Evolutionary conservation across 2,113 vertebrate species (phyloP), one percentile per base, ranked within the genome.

Genomic region (Colossoma macropomum): DNA sequence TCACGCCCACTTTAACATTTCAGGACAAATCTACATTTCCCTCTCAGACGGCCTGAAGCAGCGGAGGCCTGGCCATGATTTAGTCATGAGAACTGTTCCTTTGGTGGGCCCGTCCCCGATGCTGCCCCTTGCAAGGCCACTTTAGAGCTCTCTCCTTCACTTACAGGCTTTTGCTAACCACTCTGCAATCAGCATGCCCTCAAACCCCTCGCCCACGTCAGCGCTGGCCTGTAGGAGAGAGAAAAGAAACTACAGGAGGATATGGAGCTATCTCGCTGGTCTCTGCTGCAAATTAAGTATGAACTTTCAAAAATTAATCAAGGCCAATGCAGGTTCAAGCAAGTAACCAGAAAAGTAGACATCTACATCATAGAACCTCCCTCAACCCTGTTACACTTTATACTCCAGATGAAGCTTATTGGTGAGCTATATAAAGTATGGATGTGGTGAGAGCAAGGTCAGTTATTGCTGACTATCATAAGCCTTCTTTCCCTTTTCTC

Each of bases 81-180:
- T 84, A 84, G 60, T 84, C 63, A 89, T 85, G 84, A 85, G 73
- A 72, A 81, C 17, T 56, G 11, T 70, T 77, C 48, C 48, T 62
- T 66, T 41, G 41, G 48, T 73, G 60, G n/a, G 50, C 62, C 63
- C 32, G 41, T 50, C 48, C 54, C 12, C 50, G 25, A 73, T 50
- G 48, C 63, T 52, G 56, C n/a, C 23, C 62, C 63, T 25, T 69
- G 45, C 54, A 79, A 82, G 75, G 62, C 77, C 30, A 69, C 71
- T 56, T 79, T 68, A 45, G 73, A 70, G 34, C 62, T 28, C 38
- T 72, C 62, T 56, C 19, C 41, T 16, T 28, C 52, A 48, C 56
- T 21, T 59, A 54, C 32, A 48, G 52, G 32, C 75, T 68, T n/a
- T 41, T 56, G 28, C 60, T 78, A 60, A 79, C 62, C 52, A 65